These are phyloP conservation scores for Xerus inauris DNA, from an alignment of 2,113 vertebrate genomes.

Conservation along the genomic window DNA sequence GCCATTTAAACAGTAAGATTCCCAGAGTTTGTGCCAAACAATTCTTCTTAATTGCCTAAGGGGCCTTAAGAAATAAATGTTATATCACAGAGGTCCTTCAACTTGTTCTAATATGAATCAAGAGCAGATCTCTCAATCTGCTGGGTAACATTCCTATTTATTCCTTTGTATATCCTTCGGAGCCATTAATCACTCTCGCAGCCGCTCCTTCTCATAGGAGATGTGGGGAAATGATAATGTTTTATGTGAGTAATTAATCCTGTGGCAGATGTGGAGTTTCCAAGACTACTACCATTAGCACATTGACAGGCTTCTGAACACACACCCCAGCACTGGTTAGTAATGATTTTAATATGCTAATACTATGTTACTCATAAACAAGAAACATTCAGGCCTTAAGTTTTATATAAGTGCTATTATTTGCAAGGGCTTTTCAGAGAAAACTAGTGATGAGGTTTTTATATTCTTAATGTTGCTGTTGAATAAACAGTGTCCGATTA, in stretches of 20 bases:
- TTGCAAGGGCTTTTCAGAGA: conserved; percentile 77
- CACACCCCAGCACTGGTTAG: conserved; percentile 77
- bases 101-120: conserved; percentile 71
- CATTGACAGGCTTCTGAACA: conserved; percentile 85
- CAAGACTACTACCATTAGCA: conserved; percentile 85
- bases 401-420: conserved; percentile 80
- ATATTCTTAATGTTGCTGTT: conserved; percentile 76
- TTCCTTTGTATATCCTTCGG: conserved; percentile 79
- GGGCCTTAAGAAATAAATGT: conserved; percentile 67
- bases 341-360: conserved; percentile 87
- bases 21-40: conserved; percentile 3
- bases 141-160: conserved; percentile 80
- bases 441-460: conserved; percentile 73
- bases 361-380: conserved; percentile 80
- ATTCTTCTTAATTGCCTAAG: conserved; percentile 56
- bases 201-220: conserved; percentile 82
- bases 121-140: conserved; percentile 66
- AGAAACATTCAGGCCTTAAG: conserved; percentile 78
- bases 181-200: conserved; percentile 85
- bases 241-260: conserved; percentile 90
- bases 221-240: conserved; percentile 87
- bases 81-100: conserved; percentile 62
- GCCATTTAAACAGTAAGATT: neutral
- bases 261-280: conserved; percentile 87
- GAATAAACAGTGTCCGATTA: conserved; percentile 84